Evolutionary conservation across 2,888 invertebrate species (phyloP).

Genomic region (Chymomyza procnemis): DNA sequence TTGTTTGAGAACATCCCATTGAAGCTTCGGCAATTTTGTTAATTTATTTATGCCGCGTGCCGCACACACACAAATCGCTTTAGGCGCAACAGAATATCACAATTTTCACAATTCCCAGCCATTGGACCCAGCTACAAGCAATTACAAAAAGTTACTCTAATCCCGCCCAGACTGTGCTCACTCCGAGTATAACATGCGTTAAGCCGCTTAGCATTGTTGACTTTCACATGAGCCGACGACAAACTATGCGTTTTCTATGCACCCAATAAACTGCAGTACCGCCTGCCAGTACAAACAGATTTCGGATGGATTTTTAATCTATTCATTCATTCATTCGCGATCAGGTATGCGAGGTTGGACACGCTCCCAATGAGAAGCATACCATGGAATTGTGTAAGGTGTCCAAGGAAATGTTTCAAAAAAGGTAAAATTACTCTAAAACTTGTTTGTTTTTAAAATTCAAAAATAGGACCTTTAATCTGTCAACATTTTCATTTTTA

Average conservation of each 20-base stretch:
- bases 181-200: constrained; percentile 62
- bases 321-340: too few relatives aligned
- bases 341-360: too few relatives aligned
- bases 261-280: too few relatives aligned
- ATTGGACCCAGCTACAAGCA: constrained; percentile 71
- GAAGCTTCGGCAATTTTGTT: constrained; percentile 53
- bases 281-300: too few relatives aligned
- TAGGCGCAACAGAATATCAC: constrained; percentile 29
- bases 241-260: not conserved
- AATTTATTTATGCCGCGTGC: constrained; percentile 71
- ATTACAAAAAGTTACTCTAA: constrained; percentile 74
- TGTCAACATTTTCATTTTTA: too few relatives aligned
- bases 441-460: too few relatives aligned
- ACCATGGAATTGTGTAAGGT: too few relatives aligned
- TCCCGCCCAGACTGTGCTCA: constrained; percentile 31
- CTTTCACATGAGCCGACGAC: constrained; percentile 69
- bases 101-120: not conserved
- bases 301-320: too few relatives aligned
- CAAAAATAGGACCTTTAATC: too few relatives aligned
- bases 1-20: constrained; percentile 41
- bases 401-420: too few relatives aligned
- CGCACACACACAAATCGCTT: constrained; percentile 55
- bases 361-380: too few relatives aligned
- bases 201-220: constrained; percentile 77
- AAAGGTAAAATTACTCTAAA: too few relatives aligned